Evolutionary conservation across 2,888 invertebrate genomes (phyloP), one percentile per base, ranked within the genome.

Genomic region (Lycophotia porphyrea): DNA sequence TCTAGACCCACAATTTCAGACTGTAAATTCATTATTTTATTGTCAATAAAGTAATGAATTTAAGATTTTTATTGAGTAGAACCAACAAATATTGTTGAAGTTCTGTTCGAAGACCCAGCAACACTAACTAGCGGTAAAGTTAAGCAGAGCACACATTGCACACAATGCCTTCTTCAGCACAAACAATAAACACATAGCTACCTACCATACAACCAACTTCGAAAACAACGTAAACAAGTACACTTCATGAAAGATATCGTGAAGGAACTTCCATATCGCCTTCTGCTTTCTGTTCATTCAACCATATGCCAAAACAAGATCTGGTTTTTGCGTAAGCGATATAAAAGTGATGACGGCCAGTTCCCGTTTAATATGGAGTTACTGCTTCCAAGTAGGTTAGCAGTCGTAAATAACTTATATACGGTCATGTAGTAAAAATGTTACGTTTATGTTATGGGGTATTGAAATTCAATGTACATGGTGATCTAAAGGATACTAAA

Each of bases 381-480:
- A 84, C 67, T 39, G 76, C 73, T 61, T 60, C 60, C 55, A 76
- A 73, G 58, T 81, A 55, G 66, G 84, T 71, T 82, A 27, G 63
- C 27, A n/a, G 76, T 81, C 81, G 73, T 82, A 84, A 84, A 82
- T 73, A 73, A 64, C 44, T 34, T 68, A 64, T 63, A 72, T 71
- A 79, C 74, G 70, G 58, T 58, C 84, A 44, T 47, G 81, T n/a
- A 71, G 60, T 80, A 84, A 81, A 79, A 75, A 80, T 44, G 55
- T 80, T 71, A 84, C 58, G 80, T 74, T 39, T 70, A 21, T 63
- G 42, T 71, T 71, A 84, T 58, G 39, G 55, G 42, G 60, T 71
- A 80, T 80, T 74, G 80, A 80, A 71, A 74, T 47, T 74, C 74
- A 60, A 64, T 55, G 64, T 74, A 44, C 52, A 84, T 68, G 55